A percentile compares a stretch with the other conserved stretches of the same genome.
Conservation (phyloP, 2,888 invertebrate genomes). For the Syrista parreyssii region DNA sequence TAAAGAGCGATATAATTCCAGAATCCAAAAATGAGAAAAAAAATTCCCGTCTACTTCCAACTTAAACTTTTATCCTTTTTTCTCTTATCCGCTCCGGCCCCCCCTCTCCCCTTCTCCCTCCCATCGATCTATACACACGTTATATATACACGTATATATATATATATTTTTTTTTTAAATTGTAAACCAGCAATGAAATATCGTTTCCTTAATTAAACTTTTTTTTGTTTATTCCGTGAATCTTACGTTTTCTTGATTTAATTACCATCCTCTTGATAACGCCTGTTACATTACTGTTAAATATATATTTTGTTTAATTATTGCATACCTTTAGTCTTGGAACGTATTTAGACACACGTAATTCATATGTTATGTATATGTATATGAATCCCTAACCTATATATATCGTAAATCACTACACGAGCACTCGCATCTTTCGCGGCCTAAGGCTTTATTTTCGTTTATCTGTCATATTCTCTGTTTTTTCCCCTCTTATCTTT, state of each 20-base stretch:
- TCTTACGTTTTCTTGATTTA: neutral
- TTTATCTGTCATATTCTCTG: neutral
- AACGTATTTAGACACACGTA: neutral
- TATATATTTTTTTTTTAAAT: neutral
- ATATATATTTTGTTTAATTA: neutral
- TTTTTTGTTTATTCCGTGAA: neutral
- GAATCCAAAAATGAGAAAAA: neutral
- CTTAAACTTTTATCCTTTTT: neutral
- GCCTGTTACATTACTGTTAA: neutral
- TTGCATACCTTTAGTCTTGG: neutral
- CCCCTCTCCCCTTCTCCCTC: neutral
- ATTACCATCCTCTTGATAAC: neutral
- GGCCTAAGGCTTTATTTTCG: neutral
- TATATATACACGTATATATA: neutral
- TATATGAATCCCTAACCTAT: neutral
- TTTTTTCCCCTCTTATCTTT: neutral
- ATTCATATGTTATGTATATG: neutral
- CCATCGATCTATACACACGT: neutral
- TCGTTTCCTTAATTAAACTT: neutral
- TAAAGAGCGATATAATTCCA: neutral
- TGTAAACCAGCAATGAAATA: neutral
- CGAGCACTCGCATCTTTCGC: neutral
- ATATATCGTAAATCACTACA: neutral
- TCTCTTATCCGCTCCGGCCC: neutral
- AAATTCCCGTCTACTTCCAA: neutral